These are phyloP conservation scores for Marronus borbonicus DNA, from an alignment of 2,888 invertebrate species.

Conservation along the genomic window DNA sequence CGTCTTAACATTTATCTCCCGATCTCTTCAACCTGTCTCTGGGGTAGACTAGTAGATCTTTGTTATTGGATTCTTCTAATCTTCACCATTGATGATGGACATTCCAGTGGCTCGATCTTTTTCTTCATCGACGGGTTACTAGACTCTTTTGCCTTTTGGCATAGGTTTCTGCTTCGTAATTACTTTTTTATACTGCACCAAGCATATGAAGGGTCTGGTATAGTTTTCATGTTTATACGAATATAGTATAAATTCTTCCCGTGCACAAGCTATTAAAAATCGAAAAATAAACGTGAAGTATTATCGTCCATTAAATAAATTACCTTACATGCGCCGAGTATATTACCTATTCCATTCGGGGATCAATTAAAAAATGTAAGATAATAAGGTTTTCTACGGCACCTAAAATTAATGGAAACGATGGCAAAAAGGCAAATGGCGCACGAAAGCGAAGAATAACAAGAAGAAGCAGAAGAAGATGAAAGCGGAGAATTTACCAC, in stretches of 20 bases:
- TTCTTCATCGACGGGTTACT: too few relatives aligned
- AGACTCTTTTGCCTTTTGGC: too few relatives aligned
- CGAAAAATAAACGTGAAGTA: background rate
- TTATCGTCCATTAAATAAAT: slow-evolving; percentile 25
- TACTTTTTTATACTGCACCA: too few relatives aligned
- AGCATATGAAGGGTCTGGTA: too few relatives aligned
- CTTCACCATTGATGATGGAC: too few relatives aligned
- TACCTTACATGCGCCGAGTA: slow-evolving; percentile 1
- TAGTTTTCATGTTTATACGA: too few relatives aligned
- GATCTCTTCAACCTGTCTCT: too few relatives aligned
- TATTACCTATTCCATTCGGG: background rate
- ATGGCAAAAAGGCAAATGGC: slow-evolving; percentile 13
- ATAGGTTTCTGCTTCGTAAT: too few relatives aligned
- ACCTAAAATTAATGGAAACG: slow-evolving; percentile 35
- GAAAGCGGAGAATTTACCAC: slow-evolving; percentile 4
- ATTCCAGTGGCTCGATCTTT: too few relatives aligned
- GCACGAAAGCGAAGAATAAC: background rate
- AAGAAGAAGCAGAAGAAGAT: background rate
- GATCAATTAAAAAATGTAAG: background rate
- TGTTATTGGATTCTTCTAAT: too few relatives aligned
- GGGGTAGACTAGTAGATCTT: too few relatives aligned
- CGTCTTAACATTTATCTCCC: too few relatives aligned
- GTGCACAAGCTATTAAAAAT: background rate
- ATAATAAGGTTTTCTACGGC: slow-evolving; percentile 23
- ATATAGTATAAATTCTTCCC: slow-evolving; percentile 16